These are phyloP conservation scores for Notodonta ziczac DNA, from an alignment of 2,888 invertebrate species.

Conservation along the genomic window DNA sequence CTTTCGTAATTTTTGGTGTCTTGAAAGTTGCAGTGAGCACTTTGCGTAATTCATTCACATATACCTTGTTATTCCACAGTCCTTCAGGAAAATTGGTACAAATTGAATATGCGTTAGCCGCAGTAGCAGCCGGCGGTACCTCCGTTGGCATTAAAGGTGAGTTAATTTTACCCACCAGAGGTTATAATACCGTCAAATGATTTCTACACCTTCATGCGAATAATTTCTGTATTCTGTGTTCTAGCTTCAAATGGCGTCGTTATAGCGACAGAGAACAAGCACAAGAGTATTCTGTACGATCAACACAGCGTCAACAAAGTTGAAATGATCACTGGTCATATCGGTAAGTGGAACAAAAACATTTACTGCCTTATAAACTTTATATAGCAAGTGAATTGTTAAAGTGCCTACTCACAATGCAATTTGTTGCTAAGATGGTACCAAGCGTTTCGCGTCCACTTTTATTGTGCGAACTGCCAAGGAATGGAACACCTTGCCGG, in stretches of 20 bases:
- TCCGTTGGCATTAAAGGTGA: constrained; percentile 99
- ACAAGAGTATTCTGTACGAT: constrained; percentile 97
- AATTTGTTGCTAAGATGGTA: too few relatives aligned
- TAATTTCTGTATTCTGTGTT: neutral
- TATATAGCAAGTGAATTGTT: too few relatives aligned
- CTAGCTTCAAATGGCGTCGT: constrained; percentile 99
- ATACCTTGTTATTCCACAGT: constrained; percentile 84
- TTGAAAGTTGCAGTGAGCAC: constrained; percentile 23
- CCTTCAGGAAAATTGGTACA: constrained; percentile 99
- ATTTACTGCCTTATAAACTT: too few relatives aligned
- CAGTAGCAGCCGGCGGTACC: constrained; percentile 98
- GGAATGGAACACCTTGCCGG: too few relatives aligned
- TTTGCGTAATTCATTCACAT: neutral
- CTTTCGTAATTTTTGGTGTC: constrained; percentile 9
- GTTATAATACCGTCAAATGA: constrained; percentile 42
- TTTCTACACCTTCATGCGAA: constrained; percentile 1
- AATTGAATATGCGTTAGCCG: constrained; percentile 99
- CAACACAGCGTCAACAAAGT: constrained; percentile 98
- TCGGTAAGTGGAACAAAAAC: constrained; percentile 55
- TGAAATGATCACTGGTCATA: constrained; percentile 96
- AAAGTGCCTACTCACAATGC: too few relatives aligned
- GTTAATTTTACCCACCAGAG: constrained; percentile 30
- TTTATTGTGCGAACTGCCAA: too few relatives aligned
- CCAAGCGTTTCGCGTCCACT: too few relatives aligned
- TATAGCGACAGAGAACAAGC: constrained; percentile 99